These are phyloP conservation scores for Diploptera punctata DNA, from an alignment of 2,888 invertebrate genomes.

Conservation along the genomic window DNA sequence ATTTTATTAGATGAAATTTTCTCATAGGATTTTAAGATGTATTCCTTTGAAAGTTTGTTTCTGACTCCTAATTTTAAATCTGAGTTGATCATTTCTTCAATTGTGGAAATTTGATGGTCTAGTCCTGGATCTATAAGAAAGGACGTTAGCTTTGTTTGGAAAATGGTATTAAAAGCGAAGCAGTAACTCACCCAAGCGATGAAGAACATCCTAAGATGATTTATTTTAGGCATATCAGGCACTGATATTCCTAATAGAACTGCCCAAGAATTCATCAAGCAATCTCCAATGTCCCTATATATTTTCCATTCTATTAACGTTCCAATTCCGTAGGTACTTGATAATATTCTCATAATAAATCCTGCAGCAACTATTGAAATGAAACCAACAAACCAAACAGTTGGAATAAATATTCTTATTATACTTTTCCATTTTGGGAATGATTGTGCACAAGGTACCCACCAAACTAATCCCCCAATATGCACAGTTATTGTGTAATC, in stretches of 20 bases:
- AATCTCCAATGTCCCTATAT: background rate
- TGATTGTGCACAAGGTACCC: background rate
- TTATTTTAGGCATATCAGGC: background rate
- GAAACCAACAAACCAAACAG: background rate
- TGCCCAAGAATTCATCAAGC: background rate
- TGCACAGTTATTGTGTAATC: background rate
- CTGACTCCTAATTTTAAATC: too few relatives aligned
- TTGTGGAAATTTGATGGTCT: background rate
- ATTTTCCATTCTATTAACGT: background rate
- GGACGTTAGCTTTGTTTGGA: background rate
- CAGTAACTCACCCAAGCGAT: background rate
- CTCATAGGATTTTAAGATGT: too few relatives aligned
- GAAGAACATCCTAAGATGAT: background rate
- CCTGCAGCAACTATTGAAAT: background rate
- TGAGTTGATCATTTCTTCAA: background rate
- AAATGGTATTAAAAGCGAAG: background rate
- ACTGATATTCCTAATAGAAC: background rate
- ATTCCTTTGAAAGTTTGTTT: too few relatives aligned
- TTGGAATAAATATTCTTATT: background rate
- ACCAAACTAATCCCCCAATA: background rate
- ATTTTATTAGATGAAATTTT: too few relatives aligned
- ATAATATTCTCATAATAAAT: background rate
- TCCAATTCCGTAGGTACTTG: background rate
- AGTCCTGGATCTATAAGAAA: background rate
- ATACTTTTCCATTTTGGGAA: background rate